Base-by-base conservation (phyloP, 2,888 invertebrate genomes). In the Coleophora flavipennella region DNA sequence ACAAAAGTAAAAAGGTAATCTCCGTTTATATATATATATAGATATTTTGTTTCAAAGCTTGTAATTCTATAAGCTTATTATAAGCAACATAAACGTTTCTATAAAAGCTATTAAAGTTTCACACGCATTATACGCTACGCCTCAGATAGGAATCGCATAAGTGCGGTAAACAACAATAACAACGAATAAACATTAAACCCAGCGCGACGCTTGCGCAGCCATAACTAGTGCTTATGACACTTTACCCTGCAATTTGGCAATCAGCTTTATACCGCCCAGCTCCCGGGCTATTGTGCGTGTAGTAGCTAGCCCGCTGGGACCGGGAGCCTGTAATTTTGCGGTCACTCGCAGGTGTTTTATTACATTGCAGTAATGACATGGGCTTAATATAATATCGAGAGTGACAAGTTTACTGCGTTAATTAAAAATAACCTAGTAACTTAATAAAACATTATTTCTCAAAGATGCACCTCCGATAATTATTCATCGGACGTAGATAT, bases 201-300 rank as follows among this genome's bases (percentile, higher is more conserved):
- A 47, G 55, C 29, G 29, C 29, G 11, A 10, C 20, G 42, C 40
- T 32, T 48, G 52, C 50, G 50, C 60, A 51, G 54, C 50, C 53
- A 47, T 51, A 71, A 62, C 70, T 64, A 57, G 64, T 69, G 59
- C 52, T 79, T 75, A 72, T 69, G 69, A 66, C 71, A 74, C 71
- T 61, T 71, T 64, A 79, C 76, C 81, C 79, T 74, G 66, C 72
- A 79, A 81, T 83, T 81, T 79, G 77, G 73, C 72, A 69, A 77
- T 78, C 71, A 71, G 59, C 59, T 62, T 56, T 56, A 49, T 60
- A 56, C 61, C 57, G 51, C 62, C 55, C 53, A 50, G 57, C 55
- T 58, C 54, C 59, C 42, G 60, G 48, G 57, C 68, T 57, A 70
- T 79, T 73, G 75, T 76, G 49, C 45, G 43, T 44, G 49, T 42